Evolutionary conservation across 2,113 vertebrate species (phyloP), one percentile per base, ranked within the genome.

Genomic region (Gymnogyps californianus): DNA sequence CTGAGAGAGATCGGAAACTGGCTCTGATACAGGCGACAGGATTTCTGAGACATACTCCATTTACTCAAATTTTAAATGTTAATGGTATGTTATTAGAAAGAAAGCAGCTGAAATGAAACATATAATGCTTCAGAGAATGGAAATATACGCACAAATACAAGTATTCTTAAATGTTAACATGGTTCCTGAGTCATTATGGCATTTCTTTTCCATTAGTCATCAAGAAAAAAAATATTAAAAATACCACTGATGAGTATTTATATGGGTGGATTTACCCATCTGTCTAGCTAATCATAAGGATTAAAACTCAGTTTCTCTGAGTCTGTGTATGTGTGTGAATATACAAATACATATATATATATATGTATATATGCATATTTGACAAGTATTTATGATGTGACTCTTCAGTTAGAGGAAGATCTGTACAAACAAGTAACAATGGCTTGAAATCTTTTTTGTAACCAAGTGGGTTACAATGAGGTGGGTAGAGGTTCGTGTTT

Each of bases 141-240:
- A 87, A 79, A 82, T 67, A 59, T 7, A 46, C 0, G 1, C 34
- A 51, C 6, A 81, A 55, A 64, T n/a, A 52, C 3, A 69, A 52
- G 8, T 49, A 76, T 83, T 91, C 61, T 91, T 82, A 84, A 71
- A 85, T 54, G 31, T 34, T 71, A 80, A 76, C 6, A 18, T 40
- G 59, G 32, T 76, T 84, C 40, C 65, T 89, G 76, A 93, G 52
- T 93, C 80, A 93, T 71, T 71, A 82, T 31, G 40, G 28, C 36
- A 83, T 87, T 92, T 85, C 42, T 92, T 94, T 91, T 71, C 32
- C 22, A 49, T 84, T 87, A 92, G 52, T 96, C 83, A 76, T 42
- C 47, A 71, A 62, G 38, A 67, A 80, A 81, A 86, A 36, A 77
- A 32, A 32, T n/a, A 77, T 83, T 92, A 29, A 59, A 71, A 90